These are phyloP conservation scores for Cephus pulcher DNA, from an alignment of 2,888 invertebrate species.

Conservation along the genomic window DNA sequence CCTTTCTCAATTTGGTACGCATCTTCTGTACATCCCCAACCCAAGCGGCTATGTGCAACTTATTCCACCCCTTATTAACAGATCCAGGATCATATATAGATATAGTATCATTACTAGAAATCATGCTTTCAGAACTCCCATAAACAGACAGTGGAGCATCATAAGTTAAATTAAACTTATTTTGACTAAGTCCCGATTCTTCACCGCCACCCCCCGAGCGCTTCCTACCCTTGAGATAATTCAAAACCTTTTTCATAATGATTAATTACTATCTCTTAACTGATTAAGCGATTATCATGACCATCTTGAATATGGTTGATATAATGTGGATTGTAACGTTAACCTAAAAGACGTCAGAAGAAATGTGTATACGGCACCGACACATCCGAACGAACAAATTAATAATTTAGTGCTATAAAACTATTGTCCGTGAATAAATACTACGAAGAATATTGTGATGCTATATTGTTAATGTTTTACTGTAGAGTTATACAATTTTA, in stretches of 20 bases:
- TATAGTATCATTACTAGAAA: conserved; percentile 5
- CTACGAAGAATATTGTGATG: neutral
- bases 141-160: conserved; percentile 1
- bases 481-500: neutral
- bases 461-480: neutral
- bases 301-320: neutral
- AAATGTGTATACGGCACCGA: neutral
- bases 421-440: neutral
- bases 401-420: neutral
- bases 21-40: conserved; percentile 7
- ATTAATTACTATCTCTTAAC: neutral
- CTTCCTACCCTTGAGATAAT: neutral
- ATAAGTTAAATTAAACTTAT: neutral
- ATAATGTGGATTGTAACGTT: neutral
- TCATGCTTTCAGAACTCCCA: conserved; percentile 5
- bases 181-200: neutral
- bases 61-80: conserved; percentile 8
- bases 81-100: conserved; percentile 10
- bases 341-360: neutral
- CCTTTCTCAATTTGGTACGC: conserved; percentile 3
- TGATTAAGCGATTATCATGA: neutral
- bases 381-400: neutral
- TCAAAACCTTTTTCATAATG: conserved; percentile 6
- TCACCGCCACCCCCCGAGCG: neutral
- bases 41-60: conserved; percentile 9